Evolutionary conservation across 2,797 vertebrate genomes (phyloP).

Genomic region (Notamacropus eugenii): DNA sequence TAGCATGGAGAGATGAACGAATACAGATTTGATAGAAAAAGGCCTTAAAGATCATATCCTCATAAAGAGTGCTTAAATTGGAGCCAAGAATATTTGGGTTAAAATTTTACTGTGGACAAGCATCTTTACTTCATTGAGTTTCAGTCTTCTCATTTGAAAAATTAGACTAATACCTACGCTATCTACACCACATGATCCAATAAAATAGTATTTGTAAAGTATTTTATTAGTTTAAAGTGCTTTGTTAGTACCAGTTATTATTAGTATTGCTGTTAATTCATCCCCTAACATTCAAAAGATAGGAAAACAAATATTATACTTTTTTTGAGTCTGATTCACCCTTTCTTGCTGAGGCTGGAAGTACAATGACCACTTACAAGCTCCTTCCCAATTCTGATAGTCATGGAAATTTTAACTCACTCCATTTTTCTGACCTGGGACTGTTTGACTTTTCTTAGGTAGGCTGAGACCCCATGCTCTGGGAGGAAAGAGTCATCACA

Average conservation of each 20-base stretch:
- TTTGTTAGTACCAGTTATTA: neutral
- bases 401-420: neutral
- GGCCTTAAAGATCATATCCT: neutral
- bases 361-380: neutral
- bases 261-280: neutral
- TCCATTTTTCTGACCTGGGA: neutral
- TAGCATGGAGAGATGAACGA: neutral
- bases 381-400: neutral
- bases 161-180: neutral
- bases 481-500: neutral
- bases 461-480: neutral
- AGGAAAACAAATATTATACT: neutral
- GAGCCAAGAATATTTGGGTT: neutral
- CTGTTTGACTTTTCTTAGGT: neutral
- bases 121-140: neutral
- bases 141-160: neutral
- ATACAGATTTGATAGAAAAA: neutral
- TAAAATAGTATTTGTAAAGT: neutral
- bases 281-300: neutral
- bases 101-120: neutral
- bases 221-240: neutral
- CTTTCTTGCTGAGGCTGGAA: neutral
- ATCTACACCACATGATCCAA: neutral
- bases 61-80: neutral
- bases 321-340: neutral